Conservation (phyloP, 2,888 invertebrate genomes). For the Eilema sororculum region DNA sequence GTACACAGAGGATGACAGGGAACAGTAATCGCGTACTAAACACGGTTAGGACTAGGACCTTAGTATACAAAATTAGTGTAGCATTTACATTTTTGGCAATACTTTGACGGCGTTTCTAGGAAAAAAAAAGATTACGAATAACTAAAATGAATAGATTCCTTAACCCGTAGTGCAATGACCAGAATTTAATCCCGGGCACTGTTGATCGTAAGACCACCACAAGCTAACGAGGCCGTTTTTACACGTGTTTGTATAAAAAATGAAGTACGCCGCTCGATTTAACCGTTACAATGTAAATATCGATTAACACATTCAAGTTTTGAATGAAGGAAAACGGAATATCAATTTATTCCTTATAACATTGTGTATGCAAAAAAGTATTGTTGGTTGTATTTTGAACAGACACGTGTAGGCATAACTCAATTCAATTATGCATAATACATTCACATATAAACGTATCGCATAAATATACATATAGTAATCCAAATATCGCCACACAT, state of each 20-base stretch:
- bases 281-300: not conserved
- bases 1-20: not conserved
- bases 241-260: conserved; percentile 12
- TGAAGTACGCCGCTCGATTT: not conserved
- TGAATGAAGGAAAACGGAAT: not conserved
- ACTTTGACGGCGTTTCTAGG: too few relatives aligned
- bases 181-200: too few relatives aligned
- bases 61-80: too few relatives aligned
- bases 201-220: too few relatives aligned
- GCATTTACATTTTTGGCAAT: too few relatives aligned
- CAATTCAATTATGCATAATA: not conserved
- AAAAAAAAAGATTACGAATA: too few relatives aligned
- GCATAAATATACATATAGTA: not conserved
- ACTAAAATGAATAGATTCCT: too few relatives aligned
- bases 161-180: too few relatives aligned
- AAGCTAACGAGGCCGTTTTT: not conserved
- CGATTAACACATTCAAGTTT: not conserved
- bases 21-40: not conserved
- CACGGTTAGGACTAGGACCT: not conserved
- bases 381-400: conserved; percentile 5
- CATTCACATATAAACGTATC: conserved; percentile 3
- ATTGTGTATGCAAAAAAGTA: not conserved
- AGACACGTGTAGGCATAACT: conserved; percentile 10
- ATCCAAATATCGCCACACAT: too few relatives aligned
- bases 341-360: not conserved